Conservation (phyloP, 2,797 vertebrate genomes). For the Peromyscus nudipes region DNA sequence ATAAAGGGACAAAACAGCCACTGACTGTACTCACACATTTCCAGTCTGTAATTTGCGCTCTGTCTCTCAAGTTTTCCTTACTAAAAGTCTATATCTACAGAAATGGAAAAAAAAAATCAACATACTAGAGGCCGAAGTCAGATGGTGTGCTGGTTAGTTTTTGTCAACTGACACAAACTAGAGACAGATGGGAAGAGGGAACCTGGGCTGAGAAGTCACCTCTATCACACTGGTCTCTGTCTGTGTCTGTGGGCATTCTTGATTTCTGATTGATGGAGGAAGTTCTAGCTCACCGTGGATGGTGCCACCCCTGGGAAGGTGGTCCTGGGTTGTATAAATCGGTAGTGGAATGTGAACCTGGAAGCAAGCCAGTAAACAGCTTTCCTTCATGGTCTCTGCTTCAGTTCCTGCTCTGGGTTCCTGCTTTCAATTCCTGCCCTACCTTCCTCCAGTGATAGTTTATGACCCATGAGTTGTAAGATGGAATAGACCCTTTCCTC, state of each 20-base stretch:
- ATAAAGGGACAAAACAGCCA: neutral
- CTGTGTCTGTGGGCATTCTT: neutral
- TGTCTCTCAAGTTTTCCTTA: neutral
- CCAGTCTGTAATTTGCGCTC: neutral
- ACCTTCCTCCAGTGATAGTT: neutral
- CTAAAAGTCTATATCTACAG: neutral
- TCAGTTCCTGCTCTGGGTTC: neutral
- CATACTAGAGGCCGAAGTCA: neutral
- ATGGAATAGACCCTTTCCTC: neutral
- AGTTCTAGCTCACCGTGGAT: neutral
- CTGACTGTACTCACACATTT: neutral
- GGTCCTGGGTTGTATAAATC: neutral
- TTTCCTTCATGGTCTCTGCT: neutral
- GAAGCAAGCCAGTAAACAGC: neutral
- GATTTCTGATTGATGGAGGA: neutral
- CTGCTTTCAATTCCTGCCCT: neutral
- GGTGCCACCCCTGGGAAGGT: neutral
- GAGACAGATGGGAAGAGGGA: neutral
- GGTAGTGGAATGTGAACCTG: neutral
- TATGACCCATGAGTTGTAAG: neutral
- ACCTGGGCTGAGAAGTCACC: neutral
- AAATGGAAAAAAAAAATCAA: neutral
- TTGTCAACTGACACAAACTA: neutral
- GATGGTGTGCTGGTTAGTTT: neutral
- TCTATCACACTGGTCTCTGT: neutral